Evolutionary conservation across 2,888 invertebrate genomes (phyloP).

Genomic region (Aphodius sticticus): DNA sequence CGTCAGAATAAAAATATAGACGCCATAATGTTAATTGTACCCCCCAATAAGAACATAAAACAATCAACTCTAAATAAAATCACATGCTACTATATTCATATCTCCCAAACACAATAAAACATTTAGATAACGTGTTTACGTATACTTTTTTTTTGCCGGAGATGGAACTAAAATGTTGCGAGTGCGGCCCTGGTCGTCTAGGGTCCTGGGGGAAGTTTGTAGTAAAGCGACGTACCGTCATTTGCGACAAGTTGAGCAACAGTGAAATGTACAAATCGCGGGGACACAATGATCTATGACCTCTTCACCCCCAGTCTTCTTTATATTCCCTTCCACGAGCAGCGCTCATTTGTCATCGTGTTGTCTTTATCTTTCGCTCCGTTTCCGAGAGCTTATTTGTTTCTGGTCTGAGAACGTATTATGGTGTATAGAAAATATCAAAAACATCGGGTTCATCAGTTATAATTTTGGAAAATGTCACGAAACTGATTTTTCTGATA

Average conservation of each 20-base stretch:
- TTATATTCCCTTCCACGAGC: conserved; percentile 41
- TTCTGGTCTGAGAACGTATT: not conserved
- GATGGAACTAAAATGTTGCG: not conserved
- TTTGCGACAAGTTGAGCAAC: conserved; percentile 45
- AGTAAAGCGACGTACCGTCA: conserved; percentile 38
- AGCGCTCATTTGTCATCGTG: conserved; percentile 41
- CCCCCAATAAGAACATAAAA: not conserved
- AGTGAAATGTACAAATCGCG: conserved; percentile 48
- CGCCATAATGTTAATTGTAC: not conserved
- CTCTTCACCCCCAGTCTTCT: conserved; percentile 43
- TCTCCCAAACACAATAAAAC: not conserved
- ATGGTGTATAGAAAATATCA: too few relatives aligned
- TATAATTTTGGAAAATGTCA: too few relatives aligned
- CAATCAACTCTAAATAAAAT: not conserved
- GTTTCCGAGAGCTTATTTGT: conserved; percentile 26
- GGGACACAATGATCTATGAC: conserved; percentile 45
- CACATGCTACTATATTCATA: not conserved
- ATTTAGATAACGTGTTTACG: not conserved
- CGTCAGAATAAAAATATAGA: not conserved
- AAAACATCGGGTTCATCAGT: too few relatives aligned
- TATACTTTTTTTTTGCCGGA: not conserved
- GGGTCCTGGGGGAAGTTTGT: conserved; percentile 19
- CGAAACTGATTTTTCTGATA: too few relatives aligned
- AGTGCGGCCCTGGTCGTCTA: conserved; percentile 28
- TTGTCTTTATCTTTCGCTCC: conserved; percentile 30